Base-by-base conservation (phyloP, 2,888 invertebrate genomes). In the Noctuana brunneofusca region DNA sequence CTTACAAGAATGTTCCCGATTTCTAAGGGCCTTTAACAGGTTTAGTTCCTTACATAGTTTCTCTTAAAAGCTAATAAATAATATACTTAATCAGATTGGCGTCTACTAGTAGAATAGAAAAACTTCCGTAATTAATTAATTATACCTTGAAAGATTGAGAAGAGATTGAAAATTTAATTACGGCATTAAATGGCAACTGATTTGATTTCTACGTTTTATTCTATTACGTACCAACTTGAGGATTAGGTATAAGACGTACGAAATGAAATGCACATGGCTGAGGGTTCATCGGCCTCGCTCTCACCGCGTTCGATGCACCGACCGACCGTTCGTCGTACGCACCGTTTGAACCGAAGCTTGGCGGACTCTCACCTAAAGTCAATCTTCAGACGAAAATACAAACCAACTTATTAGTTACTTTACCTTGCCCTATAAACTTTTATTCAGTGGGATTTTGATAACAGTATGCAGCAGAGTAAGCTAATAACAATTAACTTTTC, bases 241-340 rank as follows among this genome's bases (percentile, higher is more conserved):
- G 72, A 75, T 78, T 81, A 80, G 74, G 71, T 74, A 79, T 73
- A 79, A 76, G 79, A 73, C 75, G 79, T 76, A 80, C 75, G 73
- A 81, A 80, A 74, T 75, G 70, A 77, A 87, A 86, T 87, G 88
- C 87, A 89, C 84, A 86, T 86, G 87, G 84, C 81, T 76, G 71
- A 71, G 74, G 78, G 89, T 84, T 86, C 88, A 78, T 74, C 74
- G 89, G 86, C 87, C 90, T 76, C 84, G 83, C 88, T 89, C 89
- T 89, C 88, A 83, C 88, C 88, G 86, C 87, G 89, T 87, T 87
- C 90, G 89, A 86, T 89, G 89, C 89, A 89, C 88, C 85, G 86
- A 73, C 79, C 76, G 78, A 48, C 48, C 48, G 48, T 71, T 43
- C 58, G 70, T 67, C 65, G 64, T 66, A 71, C 71, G 70, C 71